phyloP scores from a whole-genome alignment of 2,797 vertebrate genomes.

The Argya squamiceps region DNA sequence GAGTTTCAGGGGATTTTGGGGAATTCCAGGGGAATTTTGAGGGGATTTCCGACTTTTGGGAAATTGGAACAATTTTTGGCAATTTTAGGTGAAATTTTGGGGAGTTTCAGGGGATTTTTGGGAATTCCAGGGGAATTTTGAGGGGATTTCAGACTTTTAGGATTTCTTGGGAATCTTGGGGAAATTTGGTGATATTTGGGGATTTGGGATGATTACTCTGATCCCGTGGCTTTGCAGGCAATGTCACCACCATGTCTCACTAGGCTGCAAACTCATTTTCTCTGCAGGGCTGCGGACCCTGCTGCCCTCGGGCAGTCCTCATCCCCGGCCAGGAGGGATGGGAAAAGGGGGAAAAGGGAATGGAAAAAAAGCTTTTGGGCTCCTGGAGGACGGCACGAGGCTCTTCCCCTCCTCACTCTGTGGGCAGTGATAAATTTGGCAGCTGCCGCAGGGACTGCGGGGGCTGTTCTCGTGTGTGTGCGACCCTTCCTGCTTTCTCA shows the following conservation, averaged over 20 bases:
- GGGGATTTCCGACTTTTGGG: too few species aligned
- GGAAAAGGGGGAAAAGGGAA: background rate
- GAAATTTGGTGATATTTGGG: too few species aligned
- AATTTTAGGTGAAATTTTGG: too few species aligned
- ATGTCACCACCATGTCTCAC: accelerated
- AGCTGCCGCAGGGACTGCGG: background rate
- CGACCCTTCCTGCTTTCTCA: background rate
- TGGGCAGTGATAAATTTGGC: slow-evolving; percentile 1
- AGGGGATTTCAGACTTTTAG: too few species aligned
- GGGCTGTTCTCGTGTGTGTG: background rate
- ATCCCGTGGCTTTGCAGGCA: background rate
- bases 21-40: too few species aligned
- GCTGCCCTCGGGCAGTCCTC: accelerated
- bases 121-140: too few species aligned
- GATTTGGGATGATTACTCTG: too few species aligned
- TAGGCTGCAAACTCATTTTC: accelerated
- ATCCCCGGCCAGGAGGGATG: accelerated
- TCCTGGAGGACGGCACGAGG: background rate
- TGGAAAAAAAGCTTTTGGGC: background rate
- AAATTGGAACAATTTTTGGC: too few species aligned
- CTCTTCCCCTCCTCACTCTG: background rate
- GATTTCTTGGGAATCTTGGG: too few species aligned
- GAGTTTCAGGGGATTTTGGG: too few species aligned
- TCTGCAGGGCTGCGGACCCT: background rate
- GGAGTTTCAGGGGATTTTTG: too few species aligned